Base-by-base conservation (phyloP, 2,888 invertebrate genomes). In the Napeogenes inachia region DNA sequence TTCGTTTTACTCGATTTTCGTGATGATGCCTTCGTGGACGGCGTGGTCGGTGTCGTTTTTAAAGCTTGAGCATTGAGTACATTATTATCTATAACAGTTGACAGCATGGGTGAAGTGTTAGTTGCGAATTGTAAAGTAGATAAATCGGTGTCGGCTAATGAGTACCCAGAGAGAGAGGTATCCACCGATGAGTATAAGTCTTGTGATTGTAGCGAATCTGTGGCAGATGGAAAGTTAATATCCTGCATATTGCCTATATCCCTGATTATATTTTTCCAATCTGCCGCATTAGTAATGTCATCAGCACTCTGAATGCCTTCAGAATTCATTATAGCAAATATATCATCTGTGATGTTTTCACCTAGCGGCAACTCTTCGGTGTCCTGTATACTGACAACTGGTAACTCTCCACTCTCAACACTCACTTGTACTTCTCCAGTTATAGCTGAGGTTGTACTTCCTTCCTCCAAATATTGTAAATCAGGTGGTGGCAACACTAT, bases 341-440 rank as follows among this genome's bases (percentile, higher is more conserved):
- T 91, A 71, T 91, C 91, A 75, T 91, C 91, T 12, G 91, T 89
- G 62, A 89, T 76, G 68, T 84, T 86, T 69, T 90, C 90, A 63
- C 89, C 89, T 13, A 91, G 85, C 8, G 85, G 90, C 67, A 90
- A 73, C 47, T 91, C 91, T 67, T 90, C 90, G 33, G 89, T 81
- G 76, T 91, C 91, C 75, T 89, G 90, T 81, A 91, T 91, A 76
- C 91, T 91, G 71, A 91, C 91, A 32, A 91, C 91, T 33, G 91
- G 91, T 66, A 89, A 78, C 77, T 91, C 91, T 59, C 89, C 89
- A 56, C 82, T 84, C 68, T 86, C 87, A 68, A 90, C 78, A 68
- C 89, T 87, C 38, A 91, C 85, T 70, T 90, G 87, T 64, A 91
- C 82, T 70, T 90, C 91, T 10, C 78, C 84, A 0, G 82, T 73